Evolutionary conservation across 92 coral and sea anemone genomes (phyloP).

Genomic region (Phymanthus crucifer): DNA sequence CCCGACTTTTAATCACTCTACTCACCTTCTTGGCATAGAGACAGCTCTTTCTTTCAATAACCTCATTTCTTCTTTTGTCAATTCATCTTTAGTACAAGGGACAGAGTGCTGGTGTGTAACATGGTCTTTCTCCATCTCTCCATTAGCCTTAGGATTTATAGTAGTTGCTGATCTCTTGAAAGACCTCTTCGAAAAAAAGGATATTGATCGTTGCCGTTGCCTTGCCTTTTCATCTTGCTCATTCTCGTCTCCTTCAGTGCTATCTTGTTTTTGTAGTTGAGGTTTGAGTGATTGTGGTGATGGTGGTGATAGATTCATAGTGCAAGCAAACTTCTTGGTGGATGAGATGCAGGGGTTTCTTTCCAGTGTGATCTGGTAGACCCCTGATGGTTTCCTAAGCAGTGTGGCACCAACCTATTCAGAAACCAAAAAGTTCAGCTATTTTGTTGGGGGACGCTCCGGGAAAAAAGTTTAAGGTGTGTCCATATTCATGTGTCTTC

Average conservation of each 20-base stretch:
- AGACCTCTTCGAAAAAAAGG: conserved; percentile 52
- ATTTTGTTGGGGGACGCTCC: too few species aligned
- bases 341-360: conserved; percentile 31
- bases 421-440: background rate
- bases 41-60: conserved; percentile 14
- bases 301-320: conserved; percentile 16
- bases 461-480: background rate
- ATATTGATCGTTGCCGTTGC: conserved; percentile 48
- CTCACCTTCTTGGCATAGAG: conserved; percentile 41
- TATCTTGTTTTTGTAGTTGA: conserved; percentile 35
- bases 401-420: conserved; percentile 59
- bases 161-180: conserved; percentile 31
- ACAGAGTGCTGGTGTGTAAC: conserved; percentile 29
- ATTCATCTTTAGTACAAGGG: conserved; percentile 27
- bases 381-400: conserved; percentile 54
- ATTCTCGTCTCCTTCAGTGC: conserved; percentile 20
- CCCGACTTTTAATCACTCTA: too few species aligned
- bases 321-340: conserved; percentile 26
- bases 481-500: too few species aligned
- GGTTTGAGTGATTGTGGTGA: conserved; percentile 18
- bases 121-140: background rate
- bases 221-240: conserved; percentile 36
- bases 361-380: conserved; percentile 73
- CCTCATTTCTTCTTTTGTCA: conserved; percentile 27
- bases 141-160: background rate